Evolutionary conservation across 2,797 vertebrate genomes (phyloP).

Genomic region (Gephyroberyx darwinii): DNA sequence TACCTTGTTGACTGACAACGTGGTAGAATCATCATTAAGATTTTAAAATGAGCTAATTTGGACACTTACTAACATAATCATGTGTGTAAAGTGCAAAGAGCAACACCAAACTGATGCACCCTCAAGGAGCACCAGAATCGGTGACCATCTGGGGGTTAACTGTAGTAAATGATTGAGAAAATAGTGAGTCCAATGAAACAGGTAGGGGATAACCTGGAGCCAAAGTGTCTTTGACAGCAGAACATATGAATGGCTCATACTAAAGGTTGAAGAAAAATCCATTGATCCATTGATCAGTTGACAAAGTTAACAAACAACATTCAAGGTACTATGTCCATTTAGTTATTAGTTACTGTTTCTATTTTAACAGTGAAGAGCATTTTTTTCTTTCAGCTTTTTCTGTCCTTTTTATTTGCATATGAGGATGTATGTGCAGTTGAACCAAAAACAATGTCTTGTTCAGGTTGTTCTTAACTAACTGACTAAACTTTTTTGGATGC

Average conservation of each 20-base stretch:
- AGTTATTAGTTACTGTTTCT: conserved; percentile 42
- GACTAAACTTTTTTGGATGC: conserved; percentile 13
- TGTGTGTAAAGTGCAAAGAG: not conserved
- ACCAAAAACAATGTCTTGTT: conserved; percentile 16
- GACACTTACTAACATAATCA: not conserved
- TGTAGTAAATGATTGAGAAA: not conserved
- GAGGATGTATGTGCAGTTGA: conserved; percentile 55
- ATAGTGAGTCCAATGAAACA: conserved; percentile 28
- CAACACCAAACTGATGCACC: not conserved
- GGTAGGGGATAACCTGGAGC: conserved; percentile 52
- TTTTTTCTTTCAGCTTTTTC: conserved; percentile 47
- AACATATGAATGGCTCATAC: conserved; percentile 53
- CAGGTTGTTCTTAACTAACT: conserved; percentile 48
- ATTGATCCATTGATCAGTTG: no score
- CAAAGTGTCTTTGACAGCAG: conserved; percentile 56
- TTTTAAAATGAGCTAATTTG: not conserved
- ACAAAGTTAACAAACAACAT: no score
- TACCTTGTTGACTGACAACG: conserved; percentile 1
- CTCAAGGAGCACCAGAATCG: not conserved
- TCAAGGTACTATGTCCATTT: not conserved
- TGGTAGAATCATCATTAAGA: not conserved
- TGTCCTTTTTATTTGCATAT: conserved; percentile 61
- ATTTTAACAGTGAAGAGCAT: conserved; percentile 41
- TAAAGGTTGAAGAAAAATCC: no score
- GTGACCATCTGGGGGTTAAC: no score